A percentile compares a stretch with the other conserved stretches of the same genome.
phyloP scores from a whole-genome alignment of 2,797 vertebrate species.

The Channallabes apus region DNA sequence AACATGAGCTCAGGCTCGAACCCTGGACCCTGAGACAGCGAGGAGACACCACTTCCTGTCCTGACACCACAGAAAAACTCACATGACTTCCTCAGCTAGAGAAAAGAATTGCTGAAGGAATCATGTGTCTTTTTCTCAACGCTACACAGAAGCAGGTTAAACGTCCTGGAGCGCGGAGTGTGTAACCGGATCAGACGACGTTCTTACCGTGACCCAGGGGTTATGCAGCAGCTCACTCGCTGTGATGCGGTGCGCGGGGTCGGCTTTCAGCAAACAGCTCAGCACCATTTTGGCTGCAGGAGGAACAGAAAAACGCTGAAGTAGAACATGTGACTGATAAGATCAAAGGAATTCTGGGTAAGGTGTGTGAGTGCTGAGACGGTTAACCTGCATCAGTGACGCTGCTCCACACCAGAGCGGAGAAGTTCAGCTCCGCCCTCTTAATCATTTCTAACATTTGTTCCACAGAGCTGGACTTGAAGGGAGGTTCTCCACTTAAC shows the following conservation, averaged over 20 bases:
- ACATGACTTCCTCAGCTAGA: background rate
- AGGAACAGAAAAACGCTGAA: constrained; percentile 29
- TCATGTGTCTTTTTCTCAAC: background rate
- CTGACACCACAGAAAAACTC: background rate
- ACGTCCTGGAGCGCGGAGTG: background rate
- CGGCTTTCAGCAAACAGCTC: constrained; percentile 76
- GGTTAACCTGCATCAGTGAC: constrained; percentile 74
- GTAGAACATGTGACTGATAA: constrained; percentile 7
- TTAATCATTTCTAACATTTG: constrained; percentile 79
- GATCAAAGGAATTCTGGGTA: constrained; percentile 10
- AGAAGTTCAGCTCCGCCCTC: constrained; percentile 74
- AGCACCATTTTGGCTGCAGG: constrained; percentile 77
- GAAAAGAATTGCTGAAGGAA: background rate
- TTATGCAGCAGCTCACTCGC: constrained; percentile 78
- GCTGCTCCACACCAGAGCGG: constrained; percentile 69
- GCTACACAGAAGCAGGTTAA: background rate
- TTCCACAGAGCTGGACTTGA: constrained; percentile 75
- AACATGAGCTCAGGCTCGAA: background rate
- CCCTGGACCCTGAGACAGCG: background rate
- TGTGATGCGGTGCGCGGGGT: constrained; percentile 80
- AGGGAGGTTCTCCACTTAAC: constrained; percentile 80
- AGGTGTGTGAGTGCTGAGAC: background rate
- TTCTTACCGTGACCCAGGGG: constrained; percentile 79
- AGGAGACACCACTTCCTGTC: background rate
- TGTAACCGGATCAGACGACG: constrained; percentile 4